Evolutionary conservation across 2,888 invertebrate genomes (phyloP), one percentile per base, ranked within the genome.

Genomic region (Clusia tigrina): DNA sequence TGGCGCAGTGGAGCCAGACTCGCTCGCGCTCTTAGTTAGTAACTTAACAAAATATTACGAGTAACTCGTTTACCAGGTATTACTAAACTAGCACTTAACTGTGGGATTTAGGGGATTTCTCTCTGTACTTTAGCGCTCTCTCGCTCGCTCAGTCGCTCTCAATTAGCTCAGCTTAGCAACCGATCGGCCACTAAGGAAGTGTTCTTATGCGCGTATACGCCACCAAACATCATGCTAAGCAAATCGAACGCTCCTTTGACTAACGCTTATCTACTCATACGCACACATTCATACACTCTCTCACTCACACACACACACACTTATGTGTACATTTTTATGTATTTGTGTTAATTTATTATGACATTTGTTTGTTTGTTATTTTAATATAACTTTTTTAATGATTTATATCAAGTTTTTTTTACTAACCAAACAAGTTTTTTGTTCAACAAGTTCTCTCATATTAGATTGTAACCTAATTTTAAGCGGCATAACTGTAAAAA

Each of bases 401-500:
- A 20, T 48, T 22, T 42, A 42, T 17, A 15, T 15, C 9, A 10
- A 42, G 12, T 15, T n/a, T 42, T 42, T 42, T 17, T 3, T 42
- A 20, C 15, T 2, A 22, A n/a, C n/a, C n/a, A n/a, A n/a, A n/a
- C n/a, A n/a, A n/a, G n/a, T n/a, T 48, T 48, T 20, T 15, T 48
- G 18, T 48, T 48, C 48, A 48, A 48, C 15, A 20, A 20, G 48
- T 48, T 48, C 48, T 48, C 48, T 48, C 15, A 48, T 20, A 9
- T 20, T 48, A 48, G 20, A 15, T n/a, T n/a, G 42, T 42, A 48
- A 20, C 9, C 5, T 48, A 48, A 20, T 48, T 48, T 48, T 48
- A 42, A n/a, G 3, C 22, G 18, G 48, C 48, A 48, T 48, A 48
- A 42, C 15, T 48, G 22, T 48, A 22, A 48, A 48, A 48, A 48